A percentile compares a stretch with the other conserved stretches of the same genome.
These are phyloP conservation scores for Drosophila azteca DNA, from an alignment of 1,140 invertebrate genomes.

Conservation along the genomic window DNA sequence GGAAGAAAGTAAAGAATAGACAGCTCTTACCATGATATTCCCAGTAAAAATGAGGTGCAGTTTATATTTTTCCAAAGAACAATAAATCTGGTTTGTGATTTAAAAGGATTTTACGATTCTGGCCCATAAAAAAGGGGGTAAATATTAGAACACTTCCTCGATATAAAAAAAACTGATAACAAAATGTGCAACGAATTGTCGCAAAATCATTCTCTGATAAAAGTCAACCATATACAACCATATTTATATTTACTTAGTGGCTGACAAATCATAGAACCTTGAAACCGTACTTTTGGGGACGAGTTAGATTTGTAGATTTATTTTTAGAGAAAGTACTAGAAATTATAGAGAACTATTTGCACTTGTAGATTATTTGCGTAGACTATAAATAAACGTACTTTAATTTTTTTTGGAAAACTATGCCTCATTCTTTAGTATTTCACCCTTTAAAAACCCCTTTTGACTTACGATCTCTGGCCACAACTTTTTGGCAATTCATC, in stretches of 20 bases:
- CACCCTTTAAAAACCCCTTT: too few species aligned
- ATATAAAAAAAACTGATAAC: not conserved
- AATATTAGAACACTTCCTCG: too few species aligned
- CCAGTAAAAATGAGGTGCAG: not conserved
- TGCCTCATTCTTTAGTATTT: too few species aligned
- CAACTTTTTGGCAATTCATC: constrained; percentile 81
- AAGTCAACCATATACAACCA: not conserved
- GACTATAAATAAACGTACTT: not conserved
- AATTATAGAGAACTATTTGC: too few species aligned
- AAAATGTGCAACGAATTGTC: not conserved
- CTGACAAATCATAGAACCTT: not conserved
- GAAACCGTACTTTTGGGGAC: too few species aligned
- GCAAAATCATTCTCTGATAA: not conserved
- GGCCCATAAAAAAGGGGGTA: too few species aligned
- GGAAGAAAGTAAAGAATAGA: not conserved
- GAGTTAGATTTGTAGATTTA: too few species aligned
- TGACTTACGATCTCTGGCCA: constrained; percentile 77
- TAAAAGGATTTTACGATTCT: too few species aligned
- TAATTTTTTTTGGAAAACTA: not conserved
- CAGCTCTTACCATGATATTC: not conserved
- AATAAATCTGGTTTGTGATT: too few species aligned
- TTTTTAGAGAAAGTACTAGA: too few species aligned
- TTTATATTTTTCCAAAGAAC: too few species aligned
- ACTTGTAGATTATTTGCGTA: too few species aligned
- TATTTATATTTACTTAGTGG: not conserved